Evolutionary conservation across 2,113 vertebrate species (phyloP).

Genomic region (human): DNA sequence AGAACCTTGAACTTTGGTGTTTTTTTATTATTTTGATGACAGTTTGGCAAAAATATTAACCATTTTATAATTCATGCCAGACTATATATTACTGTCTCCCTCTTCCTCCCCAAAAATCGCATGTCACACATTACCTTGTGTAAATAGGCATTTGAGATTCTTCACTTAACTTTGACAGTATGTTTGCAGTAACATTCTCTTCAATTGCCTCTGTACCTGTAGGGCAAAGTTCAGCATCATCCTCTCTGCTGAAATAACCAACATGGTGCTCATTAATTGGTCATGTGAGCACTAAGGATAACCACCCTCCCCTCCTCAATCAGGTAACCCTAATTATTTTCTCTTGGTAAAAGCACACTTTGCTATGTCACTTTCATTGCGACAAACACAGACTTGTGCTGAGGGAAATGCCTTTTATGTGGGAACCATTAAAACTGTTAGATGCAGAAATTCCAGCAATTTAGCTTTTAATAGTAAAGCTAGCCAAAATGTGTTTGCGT

Average conservation of each 20-base stretch:
- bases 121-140: neutral
- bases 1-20: neutral
- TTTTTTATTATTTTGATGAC: neutral
- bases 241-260: neutral
- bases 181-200: neutral
- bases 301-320: neutral
- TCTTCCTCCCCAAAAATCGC: neutral
- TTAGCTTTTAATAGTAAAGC: slow-evolving; percentile 41
- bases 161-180: neutral
- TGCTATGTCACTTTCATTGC: neutral
- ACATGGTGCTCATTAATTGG: neutral
- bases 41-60: neutral
- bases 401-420: slow-evolving; percentile 49
- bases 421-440: neutral
- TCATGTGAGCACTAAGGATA: neutral
- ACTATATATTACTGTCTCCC: neutral
- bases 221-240: neutral
- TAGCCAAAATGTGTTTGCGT: neutral
- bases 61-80: neutral
- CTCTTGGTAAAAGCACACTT: neutral
- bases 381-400: neutral
- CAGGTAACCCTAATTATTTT: neutral
- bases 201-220: neutral
- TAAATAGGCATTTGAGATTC: neutral
- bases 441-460: neutral